A percentile compares a stretch with the other conserved stretches of the same genome.
Evolutionary conservation across 2,888 invertebrate species (phyloP).

Genomic region (Synanthedon formicaeformis): DNA sequence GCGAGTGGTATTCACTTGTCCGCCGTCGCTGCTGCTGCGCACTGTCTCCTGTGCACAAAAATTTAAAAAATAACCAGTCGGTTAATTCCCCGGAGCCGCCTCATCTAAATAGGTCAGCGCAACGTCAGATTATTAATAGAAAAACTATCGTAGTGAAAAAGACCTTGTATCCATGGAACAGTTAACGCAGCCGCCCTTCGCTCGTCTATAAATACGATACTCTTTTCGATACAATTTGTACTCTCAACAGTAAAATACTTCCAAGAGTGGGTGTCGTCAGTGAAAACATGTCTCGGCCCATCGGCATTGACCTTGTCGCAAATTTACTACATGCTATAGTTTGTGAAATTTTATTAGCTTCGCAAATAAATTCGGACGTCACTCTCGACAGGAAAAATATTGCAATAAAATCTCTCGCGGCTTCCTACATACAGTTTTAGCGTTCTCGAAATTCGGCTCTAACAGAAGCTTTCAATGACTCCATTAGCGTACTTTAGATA

Average conservation of each 20-base stretch:
- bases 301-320: slow-evolving; percentile 3
- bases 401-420: slow-evolving; percentile 2
- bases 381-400: neutral
- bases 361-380: slow-evolving; percentile 7
- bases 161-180: slow-evolving; percentile 14
- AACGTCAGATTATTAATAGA: slow-evolving; percentile 5
- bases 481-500: slow-evolving; percentile 11
- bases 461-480: slow-evolving; percentile 16
- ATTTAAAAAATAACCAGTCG: neutral
- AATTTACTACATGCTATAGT: slow-evolving; percentile 7
- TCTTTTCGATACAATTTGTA: too few relatives aligned
- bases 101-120: neutral
- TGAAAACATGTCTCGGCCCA: too few relatives aligned
- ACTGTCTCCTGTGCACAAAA: slow-evolving; percentile 52
- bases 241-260: too few relatives aligned
- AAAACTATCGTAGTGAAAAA: slow-evolving; percentile 11
- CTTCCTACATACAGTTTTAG: slow-evolving; percentile 4
- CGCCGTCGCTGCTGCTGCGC: slow-evolving; percentile 29
- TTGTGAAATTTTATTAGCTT: slow-evolving; percentile 12
- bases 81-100: too few relatives aligned
- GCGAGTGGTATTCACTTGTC: slow-evolving; percentile 58
- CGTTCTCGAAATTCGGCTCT: slow-evolving; percentile 7
- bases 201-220: neutral
- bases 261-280: too few relatives aligned
- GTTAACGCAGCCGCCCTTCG: slow-evolving; percentile 3